A percentile compares a stretch with the other conserved stretches of the same genome.
These are phyloP conservation scores for Planococcus citri DNA, from an alignment of 1,140 invertebrate genomes.

Conservation along the genomic window DNA sequence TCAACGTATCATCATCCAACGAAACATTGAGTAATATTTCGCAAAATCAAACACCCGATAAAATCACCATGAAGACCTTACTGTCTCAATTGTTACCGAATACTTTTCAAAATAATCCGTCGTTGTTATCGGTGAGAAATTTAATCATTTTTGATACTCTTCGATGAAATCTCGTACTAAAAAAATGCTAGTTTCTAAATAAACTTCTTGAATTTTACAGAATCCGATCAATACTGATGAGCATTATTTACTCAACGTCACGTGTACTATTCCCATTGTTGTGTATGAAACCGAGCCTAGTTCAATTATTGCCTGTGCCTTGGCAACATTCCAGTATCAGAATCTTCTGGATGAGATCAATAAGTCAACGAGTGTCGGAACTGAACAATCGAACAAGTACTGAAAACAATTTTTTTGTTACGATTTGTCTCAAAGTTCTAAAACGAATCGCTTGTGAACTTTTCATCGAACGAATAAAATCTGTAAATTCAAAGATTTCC, in stretches of 20 bases:
- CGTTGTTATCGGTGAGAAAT: neutral
- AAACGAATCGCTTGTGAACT: neutral
- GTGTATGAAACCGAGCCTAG: constrained; percentile 77
- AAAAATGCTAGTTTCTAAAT: too few relatives aligned
- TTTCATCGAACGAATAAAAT: neutral
- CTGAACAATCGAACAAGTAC: neutral
- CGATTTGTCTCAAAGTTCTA: too few relatives aligned
- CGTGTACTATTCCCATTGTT: constrained; percentile 52
- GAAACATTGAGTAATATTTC: neutral
- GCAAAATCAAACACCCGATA: constrained; percentile 33
- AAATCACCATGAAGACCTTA: constrained; percentile 55
- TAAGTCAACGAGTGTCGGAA: neutral
- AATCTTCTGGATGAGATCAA: constrained; percentile 40
- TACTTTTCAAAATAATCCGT: neutral
- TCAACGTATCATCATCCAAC: neutral
- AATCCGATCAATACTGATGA: constrained; percentile 48
- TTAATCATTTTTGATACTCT: neutral
- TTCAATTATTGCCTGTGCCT: constrained; percentile 75
- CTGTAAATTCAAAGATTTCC: too few relatives aligned
- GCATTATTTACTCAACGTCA: constrained; percentile 46
- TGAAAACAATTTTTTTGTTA: neutral
- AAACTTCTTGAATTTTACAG: constrained; percentile 30
- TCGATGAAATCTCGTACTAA: too few relatives aligned
- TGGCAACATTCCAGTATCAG: constrained; percentile 60
- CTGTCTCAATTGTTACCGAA: constrained; percentile 49